phyloP scores from a whole-genome alignment of 1,140 invertebrate genomes.

The Oncopodura yosiiana region DNA sequence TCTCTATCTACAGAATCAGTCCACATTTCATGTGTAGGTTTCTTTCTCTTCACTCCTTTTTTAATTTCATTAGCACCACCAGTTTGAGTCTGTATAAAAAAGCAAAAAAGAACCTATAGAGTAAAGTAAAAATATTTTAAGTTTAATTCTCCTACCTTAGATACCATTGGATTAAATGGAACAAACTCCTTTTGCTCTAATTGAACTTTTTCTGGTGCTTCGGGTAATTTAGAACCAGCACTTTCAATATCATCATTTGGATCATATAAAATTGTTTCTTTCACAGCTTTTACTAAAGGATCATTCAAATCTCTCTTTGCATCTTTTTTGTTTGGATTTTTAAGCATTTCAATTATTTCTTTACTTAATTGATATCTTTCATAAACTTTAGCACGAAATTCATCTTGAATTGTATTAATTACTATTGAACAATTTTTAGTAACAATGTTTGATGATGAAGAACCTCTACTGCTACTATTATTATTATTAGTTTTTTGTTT shows the following conservation, averaged over 20 bases:
- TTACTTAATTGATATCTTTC: constrained; percentile 26
- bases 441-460: no score
- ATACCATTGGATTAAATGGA: constrained; percentile 34
- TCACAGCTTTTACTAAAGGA: constrained; percentile 25
- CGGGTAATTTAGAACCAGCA: background rate
- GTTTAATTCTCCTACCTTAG: no score
- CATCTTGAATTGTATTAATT: no score
- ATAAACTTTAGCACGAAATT: no score
- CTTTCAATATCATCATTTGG: background rate
- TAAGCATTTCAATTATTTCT: constrained; percentile 27
- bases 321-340: constrained; percentile 20
- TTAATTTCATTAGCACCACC: background rate
- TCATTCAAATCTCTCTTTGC: constrained; percentile 19
- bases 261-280: constrained; percentile 23
- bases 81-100: background rate
- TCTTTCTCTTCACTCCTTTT: background rate
- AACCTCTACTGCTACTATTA: no score
- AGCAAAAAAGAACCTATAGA: background rate
- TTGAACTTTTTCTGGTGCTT: constrained; percentile 4
- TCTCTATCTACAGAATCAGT: background rate
- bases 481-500: no score
- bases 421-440: no score
- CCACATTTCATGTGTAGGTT: background rate
- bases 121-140: no score
- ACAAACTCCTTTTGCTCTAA: constrained; percentile 27